Base-by-base conservation (phyloP, 2,113 vertebrate genomes). In the Macquaria ambigua region DNA sequence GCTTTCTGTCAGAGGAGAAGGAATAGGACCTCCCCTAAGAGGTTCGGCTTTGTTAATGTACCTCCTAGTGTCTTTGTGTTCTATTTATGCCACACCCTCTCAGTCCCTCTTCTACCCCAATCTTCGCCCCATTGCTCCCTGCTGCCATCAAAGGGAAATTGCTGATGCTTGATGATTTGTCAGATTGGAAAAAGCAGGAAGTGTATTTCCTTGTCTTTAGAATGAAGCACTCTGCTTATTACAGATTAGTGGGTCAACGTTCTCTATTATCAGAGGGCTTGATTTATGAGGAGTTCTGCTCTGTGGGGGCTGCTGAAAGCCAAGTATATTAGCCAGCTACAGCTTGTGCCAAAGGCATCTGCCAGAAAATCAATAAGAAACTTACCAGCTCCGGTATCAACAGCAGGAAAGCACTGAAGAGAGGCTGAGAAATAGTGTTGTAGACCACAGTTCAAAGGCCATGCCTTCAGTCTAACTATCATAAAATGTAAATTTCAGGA, bases 321-420 rank as follows among this genome's bases (percentile, higher is more conserved):
- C 72, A 84, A 93, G 89, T 90, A 87, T 93, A 94, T 96, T 94
- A 92, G 90, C 90, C 82, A 88, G 86, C 82, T 81, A 83, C 79
- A 86, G 89, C 86, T 70, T 84, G 74, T 90, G 94, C 93, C 93
- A 95, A 90, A 90, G 71, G 83, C 82, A 71, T 79, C 81, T 95
- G 92, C 94, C 92, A 93, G 84, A 86, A 94, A 95, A 95, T 95
- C 94, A 91, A 95, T 96, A 91, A 64, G 70, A 80, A 85, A 77
- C 84, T 88, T 70, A 85, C 74, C 77, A 74, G 55, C 75, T 88
- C 71, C 34, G 79, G 70, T 58, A 78, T 87, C 88, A 87, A 83
- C 70, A 89, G 66, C 63, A 71, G 76, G 41, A 61, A 72, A 74
- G 59, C 71, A 89, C 66, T 48, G 53, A 87, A 43, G 74, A 85